A percentile compares a stretch with the other conserved stretches of the same genome.
Conservation (phyloP, 1,140 invertebrate genomes). For the Maniola jurtina region DNA sequence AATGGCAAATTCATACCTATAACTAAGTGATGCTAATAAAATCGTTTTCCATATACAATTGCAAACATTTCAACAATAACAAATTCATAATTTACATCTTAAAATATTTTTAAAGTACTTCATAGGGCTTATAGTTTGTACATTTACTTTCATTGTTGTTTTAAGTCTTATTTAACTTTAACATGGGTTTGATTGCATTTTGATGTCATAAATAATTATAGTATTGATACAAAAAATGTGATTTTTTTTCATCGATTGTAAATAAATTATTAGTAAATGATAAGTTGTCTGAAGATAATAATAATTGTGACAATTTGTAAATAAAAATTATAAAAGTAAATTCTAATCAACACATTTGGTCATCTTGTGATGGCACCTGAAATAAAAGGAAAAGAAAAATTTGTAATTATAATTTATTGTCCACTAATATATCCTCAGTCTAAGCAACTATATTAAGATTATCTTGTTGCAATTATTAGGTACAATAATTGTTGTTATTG, state of each 20-base stretch:
- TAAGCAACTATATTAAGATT: too few species aligned
- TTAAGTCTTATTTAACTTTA: conserved; percentile 35
- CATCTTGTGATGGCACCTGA: conserved; percentile 64
- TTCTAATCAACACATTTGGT: conserved; percentile 68
- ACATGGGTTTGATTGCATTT: too few species aligned
- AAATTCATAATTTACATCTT: conserved; percentile 43
- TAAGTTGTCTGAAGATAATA: conserved; percentile 13
- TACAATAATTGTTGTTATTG: too few species aligned
- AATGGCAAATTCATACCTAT: conserved; percentile 54
- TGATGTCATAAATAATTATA: too few species aligned
- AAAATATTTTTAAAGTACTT: conserved; percentile 27
- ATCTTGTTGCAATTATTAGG: too few species aligned
- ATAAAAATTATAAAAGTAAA: background rate
- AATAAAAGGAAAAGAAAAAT: conserved; percentile 40
- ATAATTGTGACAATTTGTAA: conserved; percentile 15
- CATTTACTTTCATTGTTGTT: conserved; percentile 40
- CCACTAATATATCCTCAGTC: too few species aligned
- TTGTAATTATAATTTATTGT: too few species aligned
- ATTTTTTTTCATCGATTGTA: too few species aligned
- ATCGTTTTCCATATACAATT: conserved; percentile 36
- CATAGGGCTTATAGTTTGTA: conserved; percentile 55
- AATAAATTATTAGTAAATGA: too few species aligned
- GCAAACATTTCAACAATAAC: conserved; percentile 59
- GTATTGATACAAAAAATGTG: too few species aligned
- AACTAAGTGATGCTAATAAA: conserved; percentile 52